phyloP scores from a whole-genome alignment of 2,113 vertebrate species.

The Albula goreensis region DNA sequence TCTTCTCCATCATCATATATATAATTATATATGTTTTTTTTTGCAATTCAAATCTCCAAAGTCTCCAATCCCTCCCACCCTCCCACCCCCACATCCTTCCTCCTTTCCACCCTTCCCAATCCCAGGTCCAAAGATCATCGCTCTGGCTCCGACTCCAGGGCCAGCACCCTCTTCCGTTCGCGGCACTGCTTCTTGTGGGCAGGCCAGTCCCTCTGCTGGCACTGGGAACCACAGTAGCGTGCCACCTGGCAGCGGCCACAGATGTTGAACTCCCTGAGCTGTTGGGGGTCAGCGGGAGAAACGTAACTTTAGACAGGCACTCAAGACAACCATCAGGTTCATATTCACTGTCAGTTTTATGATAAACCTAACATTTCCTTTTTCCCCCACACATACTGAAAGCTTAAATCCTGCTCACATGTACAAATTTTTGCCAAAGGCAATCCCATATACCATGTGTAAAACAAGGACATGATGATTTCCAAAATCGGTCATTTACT shows the following conservation, averaged over 20 bases:
- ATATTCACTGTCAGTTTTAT: background rate
- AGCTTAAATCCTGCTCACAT: no score
- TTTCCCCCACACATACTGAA: no score
- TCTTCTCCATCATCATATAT: slow-evolving; percentile 47
- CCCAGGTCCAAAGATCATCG: slow-evolving; percentile 71
- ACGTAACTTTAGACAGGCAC: background rate
- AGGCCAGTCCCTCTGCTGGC: slow-evolving; percentile 98
- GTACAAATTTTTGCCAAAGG: no score
- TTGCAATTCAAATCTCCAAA: slow-evolving; percentile 37
- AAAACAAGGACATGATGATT: background rate
- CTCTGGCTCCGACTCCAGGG: slow-evolving; percentile 90
- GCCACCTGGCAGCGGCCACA: slow-evolving; percentile 97
- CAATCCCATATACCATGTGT: background rate
- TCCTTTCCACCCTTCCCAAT: slow-evolving; percentile 41
- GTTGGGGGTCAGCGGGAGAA: slow-evolving; percentile 9
- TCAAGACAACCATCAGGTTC: background rate
- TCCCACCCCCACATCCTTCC: slow-evolving; percentile 38
- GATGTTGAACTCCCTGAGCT: slow-evolving; percentile 94
- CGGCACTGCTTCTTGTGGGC: slow-evolving; percentile 99
- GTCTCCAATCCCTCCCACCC: slow-evolving; percentile 46
- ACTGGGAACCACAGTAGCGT: slow-evolving; percentile 95
- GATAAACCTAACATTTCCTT: no score
- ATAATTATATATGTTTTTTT: slow-evolving; percentile 16
- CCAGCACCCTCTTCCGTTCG: slow-evolving; percentile 87
- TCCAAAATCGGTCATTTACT: background rate